Base-by-base conservation (phyloP, 2,113 vertebrate species). In the Danio rerio region DNA sequence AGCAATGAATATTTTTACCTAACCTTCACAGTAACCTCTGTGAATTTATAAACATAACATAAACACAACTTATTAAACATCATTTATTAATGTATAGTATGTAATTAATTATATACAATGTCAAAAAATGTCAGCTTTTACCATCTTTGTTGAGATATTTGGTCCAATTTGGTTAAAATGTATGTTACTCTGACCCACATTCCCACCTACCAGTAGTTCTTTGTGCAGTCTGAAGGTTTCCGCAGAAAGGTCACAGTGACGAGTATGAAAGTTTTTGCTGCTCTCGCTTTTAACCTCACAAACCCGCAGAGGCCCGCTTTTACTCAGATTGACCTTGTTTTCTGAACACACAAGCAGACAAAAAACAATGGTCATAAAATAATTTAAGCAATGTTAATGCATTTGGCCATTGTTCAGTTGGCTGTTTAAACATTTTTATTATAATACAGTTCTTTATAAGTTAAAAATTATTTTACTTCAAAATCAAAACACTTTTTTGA, bases 171-270 rank as follows among this genome's bases (percentile, higher is more conserved):
- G n/a, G n/a, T 11, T n/a, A 15, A n/a, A 18, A 6, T 59, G 58
- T 59, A 7, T 59, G 58, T 7, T 3, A 52, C 2, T 52, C 7
- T 52, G 11, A 59, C 45, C 52, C 13, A 61, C 20, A 13, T 62
- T 53, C 18, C 43, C 5, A 53, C 70, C 6, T 16, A 81, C 81
- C 72, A 58, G 62, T 8, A 58, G 16, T 20, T 78, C 82, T 42
- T 58, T 78, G 74, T 78, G 31, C 7, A 83, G 63, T 43, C 21
- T 83, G 65, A 83, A 78, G 3, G 56, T 83, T n/a, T 13, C 49
- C 13, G 20, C 63, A 69, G 52, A 61, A 8, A 78, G 52, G 18
- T 77, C 65, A 55, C 73, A 78, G 65, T 53, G 52, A 59, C 47
- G 82, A 42, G 15, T 43, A 1, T n/a, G n/a, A 13, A 71, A 83